Base-by-base conservation (phyloP, 2,888 invertebrate genomes). In the Loripinus fragilis region DNA sequence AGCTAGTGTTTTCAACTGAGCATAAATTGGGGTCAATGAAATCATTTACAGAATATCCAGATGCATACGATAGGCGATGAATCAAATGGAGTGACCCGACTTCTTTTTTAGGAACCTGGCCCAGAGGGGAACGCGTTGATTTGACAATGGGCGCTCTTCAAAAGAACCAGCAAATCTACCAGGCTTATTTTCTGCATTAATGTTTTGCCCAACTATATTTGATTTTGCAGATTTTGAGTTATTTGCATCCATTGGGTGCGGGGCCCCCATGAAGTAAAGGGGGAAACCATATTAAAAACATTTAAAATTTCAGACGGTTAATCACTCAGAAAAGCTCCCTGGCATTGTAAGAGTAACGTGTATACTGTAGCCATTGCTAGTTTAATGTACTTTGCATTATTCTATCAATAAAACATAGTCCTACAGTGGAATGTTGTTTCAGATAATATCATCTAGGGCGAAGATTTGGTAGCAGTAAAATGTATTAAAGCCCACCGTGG, bases 51-150 rank as follows among this genome's bases (percentile, higher is more conserved):
- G 71, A 78, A 20, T 35, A 28, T 15, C 73, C 74, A 0, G 42
- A 17, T 2, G 77, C 42, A 33, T 69, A 74, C 17, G 80, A 80
- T 17, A 80, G 65, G 41, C 73, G 69, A 35, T 80, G 76, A 67
- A 80, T 80, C 17, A 76, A 23, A 12, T 76, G 69, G 50, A 45
- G 33, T 33, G 30, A 30, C 30, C 60, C 60, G 12, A 33, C 33
- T 17, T 30, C 33, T 20, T 33, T 60, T 33, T 60, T 60, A 33
- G 80, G 77, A 23, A 80, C 77, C 38, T 15, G 2, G 20, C 45
- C 45, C 8, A 45, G 15, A 3, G 45, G 45, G 3, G 45, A 45
- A 45, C 8, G 15, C n/a, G 15, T 45, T 45, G 20, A 45, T 8
- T 8, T 45, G n/a, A 20, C 15, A 17, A 45, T 3, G 45, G 45